Evolutionary conservation across 2,797 vertebrate species (phyloP).

Genomic region (Tadarida brasiliensis): DNA sequence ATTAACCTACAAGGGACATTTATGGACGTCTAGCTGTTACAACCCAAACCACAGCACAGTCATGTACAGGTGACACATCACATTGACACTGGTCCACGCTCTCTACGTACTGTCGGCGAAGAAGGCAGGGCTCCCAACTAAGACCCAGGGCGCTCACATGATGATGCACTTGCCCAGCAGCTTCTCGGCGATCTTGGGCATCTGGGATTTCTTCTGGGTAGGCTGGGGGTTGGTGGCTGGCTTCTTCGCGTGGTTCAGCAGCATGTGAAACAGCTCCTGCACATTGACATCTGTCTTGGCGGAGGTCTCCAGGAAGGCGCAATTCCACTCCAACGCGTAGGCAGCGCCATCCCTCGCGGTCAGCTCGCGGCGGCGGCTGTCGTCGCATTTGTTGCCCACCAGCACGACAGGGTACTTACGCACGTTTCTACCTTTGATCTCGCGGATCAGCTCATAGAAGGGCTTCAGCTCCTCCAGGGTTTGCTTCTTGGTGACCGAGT

Average conservation of each 20-base stretch:
- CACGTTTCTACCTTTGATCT: constrained; percentile 87
- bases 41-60: constrained; percentile 5
- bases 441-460: constrained; percentile 87
- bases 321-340: constrained; percentile 87
- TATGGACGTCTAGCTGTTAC: constrained; percentile 5
- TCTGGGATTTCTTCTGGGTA: constrained; percentile 86
- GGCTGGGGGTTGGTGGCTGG: constrained; percentile 85
- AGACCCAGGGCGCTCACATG: constrained; percentile 82
- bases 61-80: not conserved
- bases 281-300: constrained; percentile 87
- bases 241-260: constrained; percentile 87
- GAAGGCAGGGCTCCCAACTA: not conserved
- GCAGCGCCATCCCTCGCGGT: constrained; percentile 84
- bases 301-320: constrained; percentile 88
- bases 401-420: constrained; percentile 86
- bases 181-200: constrained; percentile 85
- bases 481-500: constrained; percentile 87
- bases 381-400: constrained; percentile 87
- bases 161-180: constrained; percentile 83
- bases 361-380: constrained; percentile 83
- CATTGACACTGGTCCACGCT: not conserved
- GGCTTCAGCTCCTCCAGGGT: constrained; percentile 87
- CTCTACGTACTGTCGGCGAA: not conserved
- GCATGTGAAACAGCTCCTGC: constrained; percentile 88
- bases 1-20: not conserved